Percentiles rank a stretch among this genome's conserved stretches.
phyloP scores from a whole-genome alignment of 2,113 vertebrate species.

The Rallus limicola region DNA sequence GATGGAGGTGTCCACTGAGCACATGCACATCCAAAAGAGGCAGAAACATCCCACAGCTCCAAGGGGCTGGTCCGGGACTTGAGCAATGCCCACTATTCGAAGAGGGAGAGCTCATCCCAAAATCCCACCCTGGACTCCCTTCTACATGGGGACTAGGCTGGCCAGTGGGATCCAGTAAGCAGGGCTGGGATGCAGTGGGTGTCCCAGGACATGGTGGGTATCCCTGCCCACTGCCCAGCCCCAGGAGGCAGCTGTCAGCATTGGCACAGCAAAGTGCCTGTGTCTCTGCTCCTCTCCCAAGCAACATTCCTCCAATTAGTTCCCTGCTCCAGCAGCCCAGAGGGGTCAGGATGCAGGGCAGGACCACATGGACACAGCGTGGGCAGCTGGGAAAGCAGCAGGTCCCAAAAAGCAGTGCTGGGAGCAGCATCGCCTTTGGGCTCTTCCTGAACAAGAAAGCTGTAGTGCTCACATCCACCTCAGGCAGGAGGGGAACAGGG shows the following conservation, averaged over 20 bases:
- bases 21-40: not conserved
- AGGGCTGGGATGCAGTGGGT: not conserved
- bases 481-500: not conserved
- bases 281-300: not conserved
- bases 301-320: not conserved
- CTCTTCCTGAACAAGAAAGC: not conserved
- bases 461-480: not conserved
- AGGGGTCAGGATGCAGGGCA: not conserved
- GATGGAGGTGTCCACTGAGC: not conserved
- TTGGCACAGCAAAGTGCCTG: not conserved
- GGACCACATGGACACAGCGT: fast-evolving
- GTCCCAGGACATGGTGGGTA: not conserved
- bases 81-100: fast-evolving
- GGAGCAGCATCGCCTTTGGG: not conserved
- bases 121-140: not conserved
- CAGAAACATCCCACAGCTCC: not conserved
- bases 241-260: not conserved
- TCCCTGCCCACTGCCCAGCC: not conserved
- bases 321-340: not conserved
- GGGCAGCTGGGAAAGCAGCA: not conserved
- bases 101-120: not conserved
- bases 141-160: not conserved
- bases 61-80: not conserved
- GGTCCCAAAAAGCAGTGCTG: not conserved
- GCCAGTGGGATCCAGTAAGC: not conserved